phyloP scores from a whole-genome alignment of 2,888 invertebrate genomes.

The Drosophila kanekoi region DNA sequence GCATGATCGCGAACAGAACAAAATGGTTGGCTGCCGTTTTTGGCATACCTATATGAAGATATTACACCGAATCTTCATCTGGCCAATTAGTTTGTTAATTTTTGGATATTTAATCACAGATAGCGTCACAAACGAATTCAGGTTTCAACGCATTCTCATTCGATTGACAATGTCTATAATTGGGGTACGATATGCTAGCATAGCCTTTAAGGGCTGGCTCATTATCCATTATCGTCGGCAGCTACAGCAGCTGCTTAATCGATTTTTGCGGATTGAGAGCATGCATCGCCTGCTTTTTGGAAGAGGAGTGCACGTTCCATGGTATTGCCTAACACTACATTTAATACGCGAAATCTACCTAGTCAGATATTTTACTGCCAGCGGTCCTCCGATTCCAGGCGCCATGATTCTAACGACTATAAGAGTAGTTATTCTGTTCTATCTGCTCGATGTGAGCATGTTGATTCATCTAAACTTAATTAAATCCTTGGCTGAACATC shows the following conservation, averaged over 20 bases:
- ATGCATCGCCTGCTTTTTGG: conserved; percentile 15
- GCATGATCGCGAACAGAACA: conserved; percentile 1
- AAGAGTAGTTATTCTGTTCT: neutral
- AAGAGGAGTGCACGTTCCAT: neutral
- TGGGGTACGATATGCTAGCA: neutral
- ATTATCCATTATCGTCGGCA: neutral
- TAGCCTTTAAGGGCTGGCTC: neutral
- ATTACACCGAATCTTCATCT: neutral
- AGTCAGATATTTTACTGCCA: neutral
- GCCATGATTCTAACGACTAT: neutral
- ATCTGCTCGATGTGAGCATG: conserved; percentile 6
- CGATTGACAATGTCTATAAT: rapidly evolving
- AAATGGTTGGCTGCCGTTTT: neutral
- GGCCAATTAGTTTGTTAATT: neutral
- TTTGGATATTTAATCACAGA: neutral
- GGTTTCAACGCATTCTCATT: neutral
- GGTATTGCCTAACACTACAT: neutral
- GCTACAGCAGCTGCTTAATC: neutral
- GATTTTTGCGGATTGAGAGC: neutral
- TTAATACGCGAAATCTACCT: neutral
- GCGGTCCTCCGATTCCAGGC: rapidly evolving
- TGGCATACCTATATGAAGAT: conserved; percentile 7
- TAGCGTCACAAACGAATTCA: neutral
- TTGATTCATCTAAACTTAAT: conserved; percentile 1
- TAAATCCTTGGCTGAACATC: neutral